phyloP scores from a whole-genome alignment of 35 echinoderm and acorn worm species.

The Lytechinus variegatus region DNA sequence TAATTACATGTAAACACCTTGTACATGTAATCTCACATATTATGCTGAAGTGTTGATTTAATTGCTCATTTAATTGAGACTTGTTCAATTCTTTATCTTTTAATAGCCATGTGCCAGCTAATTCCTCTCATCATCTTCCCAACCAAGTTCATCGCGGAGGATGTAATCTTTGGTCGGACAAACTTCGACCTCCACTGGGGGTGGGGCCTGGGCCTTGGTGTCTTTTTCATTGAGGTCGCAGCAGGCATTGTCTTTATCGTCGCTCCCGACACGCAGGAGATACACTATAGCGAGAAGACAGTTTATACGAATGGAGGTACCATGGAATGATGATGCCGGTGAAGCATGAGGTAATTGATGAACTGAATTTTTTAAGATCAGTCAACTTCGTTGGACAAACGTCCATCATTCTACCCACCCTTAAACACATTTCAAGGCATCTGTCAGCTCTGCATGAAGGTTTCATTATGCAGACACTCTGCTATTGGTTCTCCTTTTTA shows the following conservation, averaged over 20 bases:
- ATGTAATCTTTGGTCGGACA: conserved; percentile 55
- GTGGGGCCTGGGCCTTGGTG: conserved; percentile 79
- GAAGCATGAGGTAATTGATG: neutral
- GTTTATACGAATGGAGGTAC: conserved; percentile 19
- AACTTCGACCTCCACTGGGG: conserved; percentile 86
- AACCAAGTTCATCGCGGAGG: conserved; percentile 74
- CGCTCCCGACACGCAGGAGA: conserved; percentile 83
- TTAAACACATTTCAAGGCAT: neutral
- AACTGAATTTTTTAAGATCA: neutral
- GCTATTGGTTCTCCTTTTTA: no score
- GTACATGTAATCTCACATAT: no score
- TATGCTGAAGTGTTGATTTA: no score
- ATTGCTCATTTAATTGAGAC: no score
- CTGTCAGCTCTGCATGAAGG: neutral
- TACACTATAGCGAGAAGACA: conserved; percentile 89
- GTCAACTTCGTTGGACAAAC: neutral
- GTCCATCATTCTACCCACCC: neutral
- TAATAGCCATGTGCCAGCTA: conserved; percentile 68
- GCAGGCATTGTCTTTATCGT: conserved; percentile 78
- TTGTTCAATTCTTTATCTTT: conserved; percentile 19
- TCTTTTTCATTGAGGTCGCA: conserved; percentile 74
- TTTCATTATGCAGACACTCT: no score
- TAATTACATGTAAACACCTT: no score
- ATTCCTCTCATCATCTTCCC: conserved; percentile 83
- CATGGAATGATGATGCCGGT: neutral